Evolutionary conservation across 2,113 vertebrate genomes (phyloP), one percentile per base, ranked within the genome.

Genomic region (Microcebus tavaratra): DNA sequence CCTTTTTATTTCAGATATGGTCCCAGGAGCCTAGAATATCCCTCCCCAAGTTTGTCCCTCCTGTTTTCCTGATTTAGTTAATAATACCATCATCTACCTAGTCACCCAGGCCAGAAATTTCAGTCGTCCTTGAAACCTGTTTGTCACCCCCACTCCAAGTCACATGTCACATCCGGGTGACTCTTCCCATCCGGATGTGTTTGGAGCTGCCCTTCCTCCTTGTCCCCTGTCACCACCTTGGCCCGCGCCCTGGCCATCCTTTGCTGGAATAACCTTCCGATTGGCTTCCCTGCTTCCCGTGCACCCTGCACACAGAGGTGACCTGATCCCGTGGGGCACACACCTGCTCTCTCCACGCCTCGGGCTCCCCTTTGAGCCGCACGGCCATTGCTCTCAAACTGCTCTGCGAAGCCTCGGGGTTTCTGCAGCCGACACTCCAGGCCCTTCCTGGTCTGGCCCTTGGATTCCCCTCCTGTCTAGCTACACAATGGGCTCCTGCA

Each of bases 101-200:
- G 50, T 36, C 86, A n/a, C 21, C 5, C 42, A 14, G 50, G 53
- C 53, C 55, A 59, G 63, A 76, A 68, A 50, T 34, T 48, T 68
- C 73, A 25, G 5, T 10, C 48, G 34, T 27, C 63, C 55, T 68
- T 17, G 6, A 17, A 75, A 14, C 1, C 23, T 57, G 14, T 27
- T 50, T 20, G 42, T 70, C 13, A 5, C 61, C 31, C 21, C 9
- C 3, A 4, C 2, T 14, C 42, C 17, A 12, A 27, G 20, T 17
- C 10, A 29, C 57, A 31, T 13, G 8, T 10, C 31, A 20, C 1
- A 12, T 23, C 14, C 11, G 1, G n/a, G 17, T 0, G 34, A 34
- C 9, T 29, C 75, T 7, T 7, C 13, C 6, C 27, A 7, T 0
- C 2, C 2, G 9, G 36, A 8, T 13, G n/a, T 0, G 4, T n/a